Base-by-base conservation (phyloP, 1,140 invertebrate genomes). In the Berghia stephanieae region DNA sequence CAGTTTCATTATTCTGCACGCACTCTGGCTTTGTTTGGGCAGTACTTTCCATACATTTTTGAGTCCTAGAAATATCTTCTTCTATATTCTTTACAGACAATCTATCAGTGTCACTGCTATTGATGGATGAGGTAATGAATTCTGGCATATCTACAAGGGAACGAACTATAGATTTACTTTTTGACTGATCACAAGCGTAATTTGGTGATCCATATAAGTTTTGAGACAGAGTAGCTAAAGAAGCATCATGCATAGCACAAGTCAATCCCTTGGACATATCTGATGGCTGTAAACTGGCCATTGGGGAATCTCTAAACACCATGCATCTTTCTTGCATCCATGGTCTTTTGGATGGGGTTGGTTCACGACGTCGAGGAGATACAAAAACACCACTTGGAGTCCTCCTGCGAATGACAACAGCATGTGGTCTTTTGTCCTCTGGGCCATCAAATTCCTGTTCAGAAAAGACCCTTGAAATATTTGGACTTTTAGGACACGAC, bases 251-350 rank as follows among this genome's bases (percentile, higher is more conserved):
- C 18, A 68, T 36, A 34, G 27, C 4, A 60, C 55, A 60, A 60
- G 16, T 60, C 3, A 27, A 21, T 3, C 44, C 31, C n/a, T 36
- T 69, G 18, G 43, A 66, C 2, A 31, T 27, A 27, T n/a, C n/a
- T n/a, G 75, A 70, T 34, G 77, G 55, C 60, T 79, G 75, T 27
- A 81, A 66, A 31, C 74, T 73, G 18, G 69, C 80, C 24, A 81
- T 79, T 27, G 77, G 70, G 6, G 77, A 77, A 72, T 79, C 60
- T 8, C 80, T 55, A 55, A 81, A 79, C 2, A 81, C 60, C 78
- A 81, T 63, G 3, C 74, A 77, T 42, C 77, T 40, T 42, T 79
- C 77, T 46, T 60, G 46, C 42, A 79, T 24, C 69, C 73, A 55
- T 2, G 73, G 73, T 70, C 60, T 69, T 68, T 76, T 57, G 46